Conservation (phyloP, 2,113 vertebrate genomes). For the Syngnathus floridae region DNA sequence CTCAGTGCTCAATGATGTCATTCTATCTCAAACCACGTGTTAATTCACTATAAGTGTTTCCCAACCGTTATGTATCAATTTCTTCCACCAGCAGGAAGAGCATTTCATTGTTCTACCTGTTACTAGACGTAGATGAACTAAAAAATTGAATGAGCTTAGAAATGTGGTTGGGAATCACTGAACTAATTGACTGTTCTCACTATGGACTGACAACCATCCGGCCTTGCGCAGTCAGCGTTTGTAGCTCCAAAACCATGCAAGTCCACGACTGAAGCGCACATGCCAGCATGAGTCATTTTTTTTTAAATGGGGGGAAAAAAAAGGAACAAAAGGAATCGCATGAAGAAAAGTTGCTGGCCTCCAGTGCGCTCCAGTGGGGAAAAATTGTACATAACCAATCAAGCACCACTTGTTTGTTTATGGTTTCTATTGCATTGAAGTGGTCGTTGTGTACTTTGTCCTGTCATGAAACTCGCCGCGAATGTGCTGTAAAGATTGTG, state of each 20-base stretch:
- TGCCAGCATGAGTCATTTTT: constrained; percentile 28
- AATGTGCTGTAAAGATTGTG: constrained; percentile 57
- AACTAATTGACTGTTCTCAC: constrained; percentile 31
- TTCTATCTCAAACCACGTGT: constrained; percentile 29
- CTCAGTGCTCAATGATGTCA: constrained; percentile 47
- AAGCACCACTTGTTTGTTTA: constrained; percentile 23
- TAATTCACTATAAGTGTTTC: constrained; percentile 15
- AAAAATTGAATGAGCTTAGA: background rate
- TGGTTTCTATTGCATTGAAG: constrained; percentile 48
- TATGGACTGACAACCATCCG: constrained; percentile 22
- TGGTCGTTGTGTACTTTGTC: constrained; percentile 58
- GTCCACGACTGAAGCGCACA: constrained; percentile 37
- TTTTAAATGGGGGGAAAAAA: constrained; percentile 30
- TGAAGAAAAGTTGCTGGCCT: constrained; percentile 32
- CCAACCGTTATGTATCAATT: background rate
- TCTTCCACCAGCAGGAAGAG: background rate
- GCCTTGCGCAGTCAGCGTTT: background rate
- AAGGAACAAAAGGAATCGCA: constrained; percentile 47
- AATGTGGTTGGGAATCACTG: background rate
- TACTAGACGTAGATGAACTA: background rate
- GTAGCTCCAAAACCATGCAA: constrained; percentile 42
- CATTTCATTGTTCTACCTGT: background rate
- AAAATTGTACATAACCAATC: constrained; percentile 56
- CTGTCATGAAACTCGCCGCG: constrained; percentile 56
- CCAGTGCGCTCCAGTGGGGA: constrained; percentile 29